phyloP scores from a whole-genome alignment of 1,140 invertebrate species.

The Agraylea sexmaculata region DNA sequence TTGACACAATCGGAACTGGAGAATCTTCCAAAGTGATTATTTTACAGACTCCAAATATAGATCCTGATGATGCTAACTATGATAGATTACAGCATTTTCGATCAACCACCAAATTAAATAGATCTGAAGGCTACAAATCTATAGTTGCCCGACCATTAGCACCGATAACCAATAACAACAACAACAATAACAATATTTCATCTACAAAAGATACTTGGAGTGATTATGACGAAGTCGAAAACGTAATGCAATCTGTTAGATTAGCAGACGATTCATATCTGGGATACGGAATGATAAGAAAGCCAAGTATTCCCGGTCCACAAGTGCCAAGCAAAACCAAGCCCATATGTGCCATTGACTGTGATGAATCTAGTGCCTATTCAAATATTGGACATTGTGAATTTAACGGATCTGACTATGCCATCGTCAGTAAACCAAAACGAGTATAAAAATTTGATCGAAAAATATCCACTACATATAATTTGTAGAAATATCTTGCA shows the following conservation, averaged over 20 bases:
- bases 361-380: conserved; percentile 33
- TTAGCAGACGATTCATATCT: conserved; percentile 65
- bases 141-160: conserved; percentile 40
- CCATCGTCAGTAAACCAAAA: conserved; percentile 70
- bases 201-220: conserved; percentile 41
- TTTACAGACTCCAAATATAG: conserved; percentile 31
- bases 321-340: conserved; percentile 34
- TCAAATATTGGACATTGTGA: conserved; percentile 48
- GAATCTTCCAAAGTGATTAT: conserved; percentile 37
- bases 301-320: conserved; percentile 41
- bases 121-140: conserved; percentile 54
- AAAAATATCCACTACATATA: background rate
- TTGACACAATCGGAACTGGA: conserved; percentile 31
- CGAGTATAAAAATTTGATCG: conserved; percentile 42
- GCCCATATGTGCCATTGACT: conserved; percentile 24
- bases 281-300: conserved; percentile 64
- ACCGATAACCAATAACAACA: conserved; percentile 28
- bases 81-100: conserved; percentile 71
- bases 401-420: conserved; percentile 66
- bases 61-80: conserved; percentile 47
- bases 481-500: background rate
- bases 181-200: no score
- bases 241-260: conserved; percentile 47
- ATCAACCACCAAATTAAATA: conserved; percentile 53
- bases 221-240: conserved; percentile 55